These are phyloP conservation scores for Eretmocerus hayati DNA, from an alignment of 2,888 invertebrate species.

Conservation along the genomic window DNA sequence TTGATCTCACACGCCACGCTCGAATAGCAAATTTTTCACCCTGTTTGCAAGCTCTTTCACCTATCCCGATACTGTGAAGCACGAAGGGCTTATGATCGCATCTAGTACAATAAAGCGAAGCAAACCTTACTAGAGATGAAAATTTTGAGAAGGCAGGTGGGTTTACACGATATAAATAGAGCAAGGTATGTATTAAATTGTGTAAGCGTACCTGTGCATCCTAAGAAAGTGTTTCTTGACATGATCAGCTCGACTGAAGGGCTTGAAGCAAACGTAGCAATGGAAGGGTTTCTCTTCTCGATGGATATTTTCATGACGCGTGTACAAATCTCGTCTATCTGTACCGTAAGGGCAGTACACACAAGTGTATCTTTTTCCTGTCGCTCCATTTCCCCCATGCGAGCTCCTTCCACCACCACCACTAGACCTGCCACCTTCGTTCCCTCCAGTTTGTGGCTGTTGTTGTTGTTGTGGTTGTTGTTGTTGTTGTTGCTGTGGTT, in stretches of 20 bases:
- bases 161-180: too few relatives aligned
- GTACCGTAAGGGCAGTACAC: slow-evolving; percentile 85
- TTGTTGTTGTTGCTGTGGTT: too few relatives aligned
- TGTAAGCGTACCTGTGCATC: slow-evolving; percentile 61
- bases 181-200: too few relatives aligned
- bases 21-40: too few relatives aligned
- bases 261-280: slow-evolving; percentile 86
- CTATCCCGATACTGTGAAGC: too few relatives aligned
- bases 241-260: slow-evolving; percentile 89
- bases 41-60: too few relatives aligned
- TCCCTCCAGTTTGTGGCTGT: neutral
- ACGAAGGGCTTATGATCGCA: too few relatives aligned
- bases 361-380: slow-evolving; percentile 72
- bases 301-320: slow-evolving; percentile 88
- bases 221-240: slow-evolving; percentile 89
- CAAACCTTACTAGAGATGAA: too few relatives aligned
- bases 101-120: too few relatives aligned
- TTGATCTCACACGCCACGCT: too few relatives aligned
- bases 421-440: neutral
- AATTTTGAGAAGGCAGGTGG: too few relatives aligned
- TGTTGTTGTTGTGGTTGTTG: too few relatives aligned
- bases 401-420: neutral
- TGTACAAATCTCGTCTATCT: slow-evolving; percentile 82
- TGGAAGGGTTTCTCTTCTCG: slow-evolving; percentile 90
- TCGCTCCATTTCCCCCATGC: slow-evolving; percentile 5